Percentiles rank a stretch among this genome's conserved stretches.
Conservation (phyloP, 2,888 invertebrate species). For the Drosophila anomelani region DNA sequence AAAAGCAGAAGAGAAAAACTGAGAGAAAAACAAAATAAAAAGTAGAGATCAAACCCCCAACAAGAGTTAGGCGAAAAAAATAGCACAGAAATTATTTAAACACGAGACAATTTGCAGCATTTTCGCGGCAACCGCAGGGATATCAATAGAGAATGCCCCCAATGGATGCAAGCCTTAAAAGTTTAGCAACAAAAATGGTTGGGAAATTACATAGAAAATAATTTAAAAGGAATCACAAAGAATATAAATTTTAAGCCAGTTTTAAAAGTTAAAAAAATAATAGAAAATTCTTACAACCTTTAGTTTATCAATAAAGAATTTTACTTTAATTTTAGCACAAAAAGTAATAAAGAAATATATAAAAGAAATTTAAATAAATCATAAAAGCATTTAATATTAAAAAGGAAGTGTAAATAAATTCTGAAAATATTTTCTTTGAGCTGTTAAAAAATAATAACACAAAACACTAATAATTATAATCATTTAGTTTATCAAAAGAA, state of each 20-base stretch:
- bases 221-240: neutral
- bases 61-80: conserved; percentile 29
- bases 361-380: too few species aligned
- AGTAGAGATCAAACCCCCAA: conserved; percentile 11
- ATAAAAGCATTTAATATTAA: too few species aligned
- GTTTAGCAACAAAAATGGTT: neutral
- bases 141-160: conserved; percentile 17
- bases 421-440: too few species aligned
- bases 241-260: neutral
- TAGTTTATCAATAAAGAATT: too few species aligned
- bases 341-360: too few species aligned
- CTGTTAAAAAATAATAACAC: too few species aligned
- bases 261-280: neutral
- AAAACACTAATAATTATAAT: too few species aligned
- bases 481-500: too few species aligned
- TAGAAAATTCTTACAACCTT: neutral
- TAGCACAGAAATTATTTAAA: conserved; percentile 65
- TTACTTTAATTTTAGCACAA: too few species aligned
- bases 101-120: conserved; percentile 62
- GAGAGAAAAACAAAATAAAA: neutral
- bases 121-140: conserved; percentile 28
- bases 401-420: too few species aligned
- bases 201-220: neutral
- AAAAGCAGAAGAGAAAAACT: conserved; percentile 20
- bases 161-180: neutral